Evolutionary conservation across 2,113 vertebrate genomes (phyloP).

Genomic region (Pangasianodon gigas): DNA sequence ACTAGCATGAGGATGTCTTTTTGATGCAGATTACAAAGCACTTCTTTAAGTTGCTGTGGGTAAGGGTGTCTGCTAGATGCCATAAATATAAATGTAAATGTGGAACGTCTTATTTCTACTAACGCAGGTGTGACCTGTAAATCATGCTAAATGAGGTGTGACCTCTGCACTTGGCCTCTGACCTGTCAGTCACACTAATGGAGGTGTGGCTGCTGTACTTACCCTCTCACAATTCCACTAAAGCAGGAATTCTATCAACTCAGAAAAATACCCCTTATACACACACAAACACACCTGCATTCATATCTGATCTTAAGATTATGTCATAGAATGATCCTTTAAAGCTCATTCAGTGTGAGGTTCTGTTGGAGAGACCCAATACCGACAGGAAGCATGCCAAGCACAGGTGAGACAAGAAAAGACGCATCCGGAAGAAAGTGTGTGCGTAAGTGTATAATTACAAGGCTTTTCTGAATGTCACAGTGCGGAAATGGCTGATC

Average conservation of each 20-base stretch:
- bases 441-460: constrained; percentile 9
- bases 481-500: neutral
- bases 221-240: neutral
- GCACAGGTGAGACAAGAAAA: constrained; percentile 28
- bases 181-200: neutral
- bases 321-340: neutral
- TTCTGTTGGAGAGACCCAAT: neutral
- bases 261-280: neutral
- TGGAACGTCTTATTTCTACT: neutral
- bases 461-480: constrained; percentile 35
- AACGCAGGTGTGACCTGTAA: neutral
- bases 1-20: neutral
- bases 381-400: neutral
- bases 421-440: neutral
- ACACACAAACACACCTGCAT: constrained; percentile 10
- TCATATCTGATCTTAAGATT: neutral
- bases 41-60: too few relatives aligned
- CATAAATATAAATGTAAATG: neutral
- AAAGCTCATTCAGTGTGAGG: neutral
- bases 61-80: neutral
- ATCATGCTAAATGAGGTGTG: neutral
- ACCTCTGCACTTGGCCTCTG: neutral
- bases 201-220: neutral
- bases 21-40: too few relatives aligned
- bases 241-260: neutral